phyloP scores from a whole-genome alignment of 1,140 invertebrate genomes.

The Meloidogyne exigua region DNA sequence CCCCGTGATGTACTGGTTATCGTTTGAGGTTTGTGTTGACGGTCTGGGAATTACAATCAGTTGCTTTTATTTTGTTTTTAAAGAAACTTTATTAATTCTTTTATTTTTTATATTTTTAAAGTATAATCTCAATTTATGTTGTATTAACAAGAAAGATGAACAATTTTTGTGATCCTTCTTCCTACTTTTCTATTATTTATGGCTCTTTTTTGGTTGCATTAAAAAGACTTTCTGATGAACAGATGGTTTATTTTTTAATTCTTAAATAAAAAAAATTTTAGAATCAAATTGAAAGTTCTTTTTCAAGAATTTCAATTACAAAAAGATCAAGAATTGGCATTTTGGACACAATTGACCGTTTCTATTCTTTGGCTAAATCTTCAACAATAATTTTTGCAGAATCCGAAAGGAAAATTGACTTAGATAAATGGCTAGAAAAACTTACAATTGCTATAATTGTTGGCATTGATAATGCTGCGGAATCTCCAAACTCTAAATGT shows the following conservation, averaged over 20 bases:
- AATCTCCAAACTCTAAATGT: slow-evolving; percentile 87
- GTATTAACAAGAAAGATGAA: slow-evolving; percentile 83
- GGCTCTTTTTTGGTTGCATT: slow-evolving; percentile 83
- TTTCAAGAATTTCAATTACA: slow-evolving; percentile 7
- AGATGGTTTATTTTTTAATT: slow-evolving; percentile 71
- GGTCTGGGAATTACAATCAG: no score
- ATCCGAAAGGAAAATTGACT: slow-evolving; percentile 83
- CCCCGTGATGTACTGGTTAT: background rate
- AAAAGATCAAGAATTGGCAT: slow-evolving; percentile 46
- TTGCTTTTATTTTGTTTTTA: background rate
- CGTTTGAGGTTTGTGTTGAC: background rate
- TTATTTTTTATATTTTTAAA: slow-evolving; percentile 68
- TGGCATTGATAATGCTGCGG: slow-evolving; percentile 76
- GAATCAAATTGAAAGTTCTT: slow-evolving; percentile 39
- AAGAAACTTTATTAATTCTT: slow-evolving; percentile 12
- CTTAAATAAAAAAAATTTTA: slow-evolving; percentile 31
- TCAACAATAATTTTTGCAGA: slow-evolving; percentile 70
- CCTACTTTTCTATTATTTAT: slow-evolving; percentile 84
- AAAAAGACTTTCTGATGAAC: slow-evolving; percentile 89
- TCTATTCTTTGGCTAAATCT: slow-evolving; percentile 32
- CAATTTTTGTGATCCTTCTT: slow-evolving; percentile 83
- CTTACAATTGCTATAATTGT: slow-evolving; percentile 83
- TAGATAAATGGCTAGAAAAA: slow-evolving; percentile 89
- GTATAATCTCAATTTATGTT: slow-evolving; percentile 86
- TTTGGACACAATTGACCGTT: slow-evolving; percentile 40